Conservation (phyloP, 2,113 vertebrate genomes). For the Oplegnathus fasciatus region DNA sequence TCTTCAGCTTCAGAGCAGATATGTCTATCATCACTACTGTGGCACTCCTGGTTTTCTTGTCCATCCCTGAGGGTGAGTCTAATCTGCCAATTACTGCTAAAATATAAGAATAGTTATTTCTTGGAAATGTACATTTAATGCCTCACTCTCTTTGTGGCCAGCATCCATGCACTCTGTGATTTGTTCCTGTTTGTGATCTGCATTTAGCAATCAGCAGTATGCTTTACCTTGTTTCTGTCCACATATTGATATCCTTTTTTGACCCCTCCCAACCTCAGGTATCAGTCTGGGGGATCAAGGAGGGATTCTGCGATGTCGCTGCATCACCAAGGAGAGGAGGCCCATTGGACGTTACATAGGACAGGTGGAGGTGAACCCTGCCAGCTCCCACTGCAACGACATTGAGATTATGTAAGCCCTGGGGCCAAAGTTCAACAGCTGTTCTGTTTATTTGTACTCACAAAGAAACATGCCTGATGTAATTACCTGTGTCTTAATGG, state of each 20-base stretch:
- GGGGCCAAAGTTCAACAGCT: background rate
- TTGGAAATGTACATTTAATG: background rate
- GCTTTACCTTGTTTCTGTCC: background rate
- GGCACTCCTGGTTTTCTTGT: conserved; percentile 69
- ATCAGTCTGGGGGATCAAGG: conserved; percentile 32
- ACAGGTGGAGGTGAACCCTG: conserved; percentile 82
- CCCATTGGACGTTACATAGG: conserved; percentile 82
- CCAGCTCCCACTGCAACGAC: conserved; percentile 85
- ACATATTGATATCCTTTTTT: background rate
- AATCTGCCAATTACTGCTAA: background rate
- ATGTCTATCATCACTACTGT: conserved; percentile 43
- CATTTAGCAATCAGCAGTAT: background rate
- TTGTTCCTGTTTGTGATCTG: background rate
- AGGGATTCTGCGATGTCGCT: conserved; percentile 86
- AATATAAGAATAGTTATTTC: background rate
- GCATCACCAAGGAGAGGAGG: conserved; percentile 78
- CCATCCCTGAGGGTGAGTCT: conserved; percentile 81
- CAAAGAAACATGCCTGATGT: background rate
- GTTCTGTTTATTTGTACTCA: background rate
- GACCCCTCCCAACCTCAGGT: conserved; percentile 55
- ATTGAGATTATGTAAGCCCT: conserved; percentile 89
- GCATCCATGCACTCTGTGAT: background rate
- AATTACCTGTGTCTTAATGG: background rate
- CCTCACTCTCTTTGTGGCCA: background rate
- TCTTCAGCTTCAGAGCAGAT: background rate